Percentiles rank a stretch among this genome's conserved stretches.
phyloP scores from a whole-genome alignment of 2,888 invertebrate genomes.

The Cactoblastis cactorum region DNA sequence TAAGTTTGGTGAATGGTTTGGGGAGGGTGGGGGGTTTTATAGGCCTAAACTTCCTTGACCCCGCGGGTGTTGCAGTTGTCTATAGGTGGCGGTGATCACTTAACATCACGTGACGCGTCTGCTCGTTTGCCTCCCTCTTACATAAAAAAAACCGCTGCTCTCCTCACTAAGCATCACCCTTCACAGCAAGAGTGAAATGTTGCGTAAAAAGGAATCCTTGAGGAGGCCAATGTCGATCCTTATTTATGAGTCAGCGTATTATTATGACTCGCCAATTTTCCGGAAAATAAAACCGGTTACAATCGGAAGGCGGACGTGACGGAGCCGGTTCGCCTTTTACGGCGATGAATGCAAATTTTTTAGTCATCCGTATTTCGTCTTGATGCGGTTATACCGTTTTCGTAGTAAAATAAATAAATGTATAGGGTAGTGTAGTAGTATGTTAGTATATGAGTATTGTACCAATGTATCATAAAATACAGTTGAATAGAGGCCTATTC shows the following conservation, averaged over 20 bases:
- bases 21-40: too few relatives aligned
- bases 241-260: slow-evolving; percentile 76
- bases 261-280: slow-evolving; percentile 77
- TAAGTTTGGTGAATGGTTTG: too few relatives aligned
- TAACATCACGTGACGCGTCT: too few relatives aligned
- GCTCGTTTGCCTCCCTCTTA: too few relatives aligned
- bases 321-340: slow-evolving; percentile 52
- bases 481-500: too few relatives aligned
- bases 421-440: too few relatives aligned
- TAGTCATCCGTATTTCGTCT: not conserved
- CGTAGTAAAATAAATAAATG: not conserved
- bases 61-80: too few relatives aligned
- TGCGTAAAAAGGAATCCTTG: slow-evolving; percentile 70
- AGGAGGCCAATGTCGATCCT: slow-evolving; percentile 72
- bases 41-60: too few relatives aligned
- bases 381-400: not conserved
- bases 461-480: too few relatives aligned
- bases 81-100: too few relatives aligned
- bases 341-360: slow-evolving; percentile 43
- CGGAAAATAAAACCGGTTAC: slow-evolving; percentile 69
- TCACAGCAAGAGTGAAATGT: slow-evolving; percentile 62
- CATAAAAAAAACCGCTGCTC: slow-evolving; percentile 20
- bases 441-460: too few relatives aligned
- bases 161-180: slow-evolving; percentile 21
- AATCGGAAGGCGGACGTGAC: slow-evolving; percentile 47